A percentile compares a stretch with the other conserved stretches of the same genome.
Evolutionary conservation across 2,888 invertebrate genomes (phyloP).

Genomic region (Cephonodes hylas): DNA sequence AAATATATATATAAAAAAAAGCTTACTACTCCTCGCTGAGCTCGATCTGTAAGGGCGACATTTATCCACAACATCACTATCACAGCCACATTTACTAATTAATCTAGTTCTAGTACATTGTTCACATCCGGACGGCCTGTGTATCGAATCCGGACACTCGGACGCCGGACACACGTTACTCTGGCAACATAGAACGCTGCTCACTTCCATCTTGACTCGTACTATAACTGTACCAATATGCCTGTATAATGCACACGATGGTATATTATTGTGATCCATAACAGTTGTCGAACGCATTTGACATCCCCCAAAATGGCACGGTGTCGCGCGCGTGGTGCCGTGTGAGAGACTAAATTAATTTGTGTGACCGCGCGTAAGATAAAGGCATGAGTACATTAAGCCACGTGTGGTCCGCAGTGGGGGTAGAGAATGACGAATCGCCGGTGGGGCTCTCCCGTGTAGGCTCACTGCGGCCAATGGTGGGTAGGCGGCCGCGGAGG

Average conservation of each 20-base stretch:
- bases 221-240: slow-evolving; percentile 67
- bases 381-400: slow-evolving; percentile 58
- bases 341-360: slow-evolving; percentile 74
- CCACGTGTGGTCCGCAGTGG: slow-evolving; percentile 61
- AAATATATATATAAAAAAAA: slow-evolving; percentile 29
- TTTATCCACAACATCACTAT: slow-evolving; percentile 68
- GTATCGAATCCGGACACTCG: slow-evolving; percentile 39
- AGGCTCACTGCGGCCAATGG: slow-evolving; percentile 51
- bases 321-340: slow-evolving; percentile 72
- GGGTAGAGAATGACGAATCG: slow-evolving; percentile 58
- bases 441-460: slow-evolving; percentile 48
- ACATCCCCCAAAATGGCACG: slow-evolving; percentile 69
- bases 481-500: slow-evolving; percentile 45
- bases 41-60: slow-evolving; percentile 63
- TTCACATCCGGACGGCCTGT: slow-evolving; percentile 61
- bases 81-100: slow-evolving; percentile 74
- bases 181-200: slow-evolving; percentile 37
- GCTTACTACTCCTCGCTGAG: slow-evolving; percentile 73
- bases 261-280: slow-evolving; percentile 69
- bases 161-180: slow-evolving; percentile 37
- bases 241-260: slow-evolving; percentile 63
- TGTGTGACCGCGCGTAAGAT: slow-evolving; percentile 70
- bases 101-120: slow-evolving; percentile 70
- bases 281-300: slow-evolving; percentile 55
- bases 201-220: slow-evolving; percentile 63